phyloP scores from a whole-genome alignment of 2,113 vertebrate genomes.

The Phaethornis superciliosus region DNA sequence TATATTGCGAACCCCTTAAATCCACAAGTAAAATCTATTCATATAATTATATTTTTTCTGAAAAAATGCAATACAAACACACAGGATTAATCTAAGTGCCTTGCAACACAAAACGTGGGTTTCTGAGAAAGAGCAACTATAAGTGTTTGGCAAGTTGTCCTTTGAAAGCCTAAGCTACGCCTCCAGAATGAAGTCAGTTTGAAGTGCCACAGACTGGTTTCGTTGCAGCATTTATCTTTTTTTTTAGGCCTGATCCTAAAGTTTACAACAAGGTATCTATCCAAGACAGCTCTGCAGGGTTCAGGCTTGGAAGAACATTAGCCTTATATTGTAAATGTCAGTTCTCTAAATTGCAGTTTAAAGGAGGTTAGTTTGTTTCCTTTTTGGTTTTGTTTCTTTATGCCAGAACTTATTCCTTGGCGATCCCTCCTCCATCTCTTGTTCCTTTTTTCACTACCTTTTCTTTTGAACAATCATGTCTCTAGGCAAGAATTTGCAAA shows the following conservation, averaged over 20 bases:
- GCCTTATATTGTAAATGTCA: not conserved
- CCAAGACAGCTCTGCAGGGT: not conserved
- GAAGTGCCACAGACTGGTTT: not conserved
- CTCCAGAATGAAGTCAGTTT: not conserved
- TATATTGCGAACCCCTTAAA: not conserved
- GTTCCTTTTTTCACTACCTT: not conserved
- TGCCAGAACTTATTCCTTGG: not conserved
- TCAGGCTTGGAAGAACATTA: not conserved
- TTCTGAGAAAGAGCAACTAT: not conserved
- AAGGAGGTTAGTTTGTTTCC: not conserved
- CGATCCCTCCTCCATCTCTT: not conserved
- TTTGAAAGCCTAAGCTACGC: not conserved
- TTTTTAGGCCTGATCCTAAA: not conserved
- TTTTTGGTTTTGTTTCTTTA: not conserved
- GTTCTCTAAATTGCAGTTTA: not conserved
- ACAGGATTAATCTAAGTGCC: not conserved
- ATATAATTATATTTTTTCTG: not conserved
- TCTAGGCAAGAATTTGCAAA: not conserved
- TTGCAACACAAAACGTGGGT: not conserved
- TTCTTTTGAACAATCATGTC: not conserved
- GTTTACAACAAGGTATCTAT: not conserved
- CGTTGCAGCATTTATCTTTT: not conserved
- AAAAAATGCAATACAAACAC: not conserved
- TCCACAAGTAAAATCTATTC: not conserved
- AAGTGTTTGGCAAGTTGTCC: not conserved